Conservation (phyloP, 64 coral and sea anemone genomes). For the Pocillopora verrucosa region DNA sequence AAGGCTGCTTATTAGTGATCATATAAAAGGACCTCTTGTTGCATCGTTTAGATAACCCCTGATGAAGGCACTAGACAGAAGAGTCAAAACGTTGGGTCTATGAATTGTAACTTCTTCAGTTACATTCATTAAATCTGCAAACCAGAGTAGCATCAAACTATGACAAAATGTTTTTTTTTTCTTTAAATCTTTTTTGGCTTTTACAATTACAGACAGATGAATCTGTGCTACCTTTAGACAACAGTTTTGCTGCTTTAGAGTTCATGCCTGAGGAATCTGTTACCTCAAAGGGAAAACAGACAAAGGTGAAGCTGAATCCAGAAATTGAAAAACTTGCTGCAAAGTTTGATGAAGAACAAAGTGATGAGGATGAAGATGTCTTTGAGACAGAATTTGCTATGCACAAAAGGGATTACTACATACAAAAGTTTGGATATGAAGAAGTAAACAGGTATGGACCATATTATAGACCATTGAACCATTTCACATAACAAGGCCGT, state of each 20-base stretch:
- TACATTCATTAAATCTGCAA: no score
- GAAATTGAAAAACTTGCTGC: constrained; percentile 61
- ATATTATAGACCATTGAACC: no score
- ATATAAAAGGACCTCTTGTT: no score
- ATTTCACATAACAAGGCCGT: no score
- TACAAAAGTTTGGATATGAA: constrained; percentile 87
- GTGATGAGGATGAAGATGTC: constrained; percentile 57
- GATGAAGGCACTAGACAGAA: no score
- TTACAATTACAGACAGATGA: constrained; percentile 17
- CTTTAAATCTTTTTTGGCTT: background rate
- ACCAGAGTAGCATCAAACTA: no score
- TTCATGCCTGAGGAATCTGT: constrained; percentile 27
- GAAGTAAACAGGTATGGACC: constrained; percentile 59
- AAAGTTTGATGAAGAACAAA: constrained; percentile 55
- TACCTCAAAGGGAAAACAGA: constrained; percentile 14
- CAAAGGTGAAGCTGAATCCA: constrained; percentile 21
- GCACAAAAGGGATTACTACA: constrained; percentile 89
- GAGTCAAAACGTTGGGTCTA: no score
- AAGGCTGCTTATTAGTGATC: no score
- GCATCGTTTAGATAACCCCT: no score
- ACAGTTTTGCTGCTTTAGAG: constrained; percentile 61
- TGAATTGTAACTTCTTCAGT: no score
- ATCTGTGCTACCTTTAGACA: constrained; percentile 28
- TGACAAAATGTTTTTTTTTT: no score
- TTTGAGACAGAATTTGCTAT: constrained; percentile 95